Percentiles rank a stretch among this genome's conserved stretches.
These are phyloP conservation scores for Paradisaea rubra DNA, from an alignment of 2,113 vertebrate genomes.

Conservation along the genomic window DNA sequence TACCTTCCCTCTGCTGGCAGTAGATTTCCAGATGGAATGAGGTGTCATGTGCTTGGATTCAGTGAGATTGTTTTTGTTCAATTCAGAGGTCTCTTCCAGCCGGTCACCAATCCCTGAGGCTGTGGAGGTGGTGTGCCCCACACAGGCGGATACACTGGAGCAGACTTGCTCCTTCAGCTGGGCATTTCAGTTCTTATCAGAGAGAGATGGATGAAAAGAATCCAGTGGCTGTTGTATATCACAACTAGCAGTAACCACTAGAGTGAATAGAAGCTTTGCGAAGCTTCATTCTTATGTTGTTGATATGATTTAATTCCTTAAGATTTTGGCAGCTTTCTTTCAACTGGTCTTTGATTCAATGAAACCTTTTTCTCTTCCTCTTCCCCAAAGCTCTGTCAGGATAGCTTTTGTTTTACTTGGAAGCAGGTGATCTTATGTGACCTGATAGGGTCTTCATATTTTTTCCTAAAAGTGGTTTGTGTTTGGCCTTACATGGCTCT, in stretches of 20 bases:
- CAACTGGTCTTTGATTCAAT: background rate
- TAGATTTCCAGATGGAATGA: background rate
- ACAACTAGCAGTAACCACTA: background rate
- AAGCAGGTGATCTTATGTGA: background rate
- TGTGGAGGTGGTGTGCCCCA: background rate
- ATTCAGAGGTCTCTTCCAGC: background rate
- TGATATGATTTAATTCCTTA: background rate
- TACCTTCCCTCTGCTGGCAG: background rate
- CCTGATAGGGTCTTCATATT: background rate
- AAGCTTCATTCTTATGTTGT: background rate
- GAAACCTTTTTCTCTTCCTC: background rate
- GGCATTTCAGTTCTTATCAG: background rate
- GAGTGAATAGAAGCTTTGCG: background rate
- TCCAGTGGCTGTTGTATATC: background rate
- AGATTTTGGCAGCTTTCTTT: background rate
- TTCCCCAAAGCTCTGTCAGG: background rate
- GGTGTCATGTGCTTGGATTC: background rate
- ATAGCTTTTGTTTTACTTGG: background rate
- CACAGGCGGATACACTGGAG: background rate
- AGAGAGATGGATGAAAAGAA: background rate
- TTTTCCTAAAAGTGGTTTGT: background rate
- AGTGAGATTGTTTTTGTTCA: background rate
- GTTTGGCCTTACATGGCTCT: background rate
- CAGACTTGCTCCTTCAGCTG: background rate
- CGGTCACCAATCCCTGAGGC: background rate